A percentile compares a stretch with the other conserved stretches of the same genome.
Conservation (phyloP, 2,888 invertebrate species). For the Heliconius charithonia region DNA sequence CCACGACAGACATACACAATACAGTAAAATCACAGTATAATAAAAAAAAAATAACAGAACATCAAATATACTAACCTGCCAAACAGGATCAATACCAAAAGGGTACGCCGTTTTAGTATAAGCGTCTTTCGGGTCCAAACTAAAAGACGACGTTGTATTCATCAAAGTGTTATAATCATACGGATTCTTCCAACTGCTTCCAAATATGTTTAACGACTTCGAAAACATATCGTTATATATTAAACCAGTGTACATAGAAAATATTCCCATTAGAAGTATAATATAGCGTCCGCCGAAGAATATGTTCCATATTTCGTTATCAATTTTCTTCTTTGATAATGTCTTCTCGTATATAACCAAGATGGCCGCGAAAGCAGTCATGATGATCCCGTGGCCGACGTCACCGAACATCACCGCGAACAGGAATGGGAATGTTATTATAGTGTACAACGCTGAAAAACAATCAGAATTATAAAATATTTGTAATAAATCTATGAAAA, state of each 20-base stretch:
- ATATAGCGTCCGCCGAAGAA: constrained; percentile 90
- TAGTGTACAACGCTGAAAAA: constrained; percentile 86
- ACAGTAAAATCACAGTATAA: too few species aligned
- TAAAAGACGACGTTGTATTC: constrained; percentile 57
- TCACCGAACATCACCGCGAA: constrained; percentile 93
- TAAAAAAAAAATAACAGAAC: not conserved
- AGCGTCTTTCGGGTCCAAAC: constrained; percentile 75
- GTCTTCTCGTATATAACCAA: constrained; percentile 86
- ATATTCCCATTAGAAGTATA: constrained; percentile 88
- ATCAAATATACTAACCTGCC: constrained; percentile 79
- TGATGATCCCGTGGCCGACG: constrained; percentile 87
- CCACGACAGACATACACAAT: too few species aligned
- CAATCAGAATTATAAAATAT: not conserved
- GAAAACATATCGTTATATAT: constrained; percentile 90
- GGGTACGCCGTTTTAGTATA: constrained; percentile 84
- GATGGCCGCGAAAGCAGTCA: constrained; percentile 86
- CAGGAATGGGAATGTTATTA: constrained; percentile 90
- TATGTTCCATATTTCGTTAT: constrained; percentile 88
- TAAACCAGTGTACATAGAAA: constrained; percentile 89
- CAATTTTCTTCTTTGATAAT: constrained; percentile 77
- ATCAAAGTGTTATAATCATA: constrained; percentile 66
- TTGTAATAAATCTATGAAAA: too few species aligned
- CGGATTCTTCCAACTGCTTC: constrained; percentile 84
- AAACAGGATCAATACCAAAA: constrained; percentile 88
- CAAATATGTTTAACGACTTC: constrained; percentile 88